Base-by-base conservation (phyloP, 1,140 invertebrate genomes). In the Diploscapter pachys region DNA sequence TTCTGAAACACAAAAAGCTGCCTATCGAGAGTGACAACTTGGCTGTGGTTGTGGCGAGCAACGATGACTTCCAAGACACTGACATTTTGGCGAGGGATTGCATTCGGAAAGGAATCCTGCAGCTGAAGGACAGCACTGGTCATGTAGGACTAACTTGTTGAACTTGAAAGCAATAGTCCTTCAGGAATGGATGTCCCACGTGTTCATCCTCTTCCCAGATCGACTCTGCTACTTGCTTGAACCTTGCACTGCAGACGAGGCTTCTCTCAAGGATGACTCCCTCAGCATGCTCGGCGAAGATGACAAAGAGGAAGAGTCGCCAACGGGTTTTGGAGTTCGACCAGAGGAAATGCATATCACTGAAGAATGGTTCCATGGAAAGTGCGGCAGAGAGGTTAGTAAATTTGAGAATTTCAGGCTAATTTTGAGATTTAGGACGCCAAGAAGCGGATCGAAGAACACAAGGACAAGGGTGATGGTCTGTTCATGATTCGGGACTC, bases 1-100 rank as follows among this genome's bases (percentile, higher is more conserved):
- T 88, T 69, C 77, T 88, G 48, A 89, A 88, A 82, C 83, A 85
- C 62, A 85, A 85, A 72, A 85, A 85, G 65, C 67, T 85, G 59
- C 80, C 81, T 49, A 69, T 84, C 49, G 82, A 85, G 49, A 77
- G 67, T 13, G 81, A 84, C n/a, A 72, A 73, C 2, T 3, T 76
- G 6, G 11, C 49, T 31, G 48, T 9, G 9, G n/a, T 73, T 61
- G 13, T 78, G 0, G 9, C 55, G 9, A 55, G 11, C 50, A 9
- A 53, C 31, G 4, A 63, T 65, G 61, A 67, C 75, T 81, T 79
- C 55, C 53, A 76, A 52, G 82, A 83, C 56, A 65, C 13, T 5
- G 82, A 83, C 62, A 72, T 83, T 50, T 65, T 83, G 1, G 71
- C 78, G 0, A 77, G 78, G 13, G 79, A 81, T n/a, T 81, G 78